Evolutionary conservation across 2,113 vertebrate genomes (phyloP).

Genomic region (Oryzias javanicus): DNA sequence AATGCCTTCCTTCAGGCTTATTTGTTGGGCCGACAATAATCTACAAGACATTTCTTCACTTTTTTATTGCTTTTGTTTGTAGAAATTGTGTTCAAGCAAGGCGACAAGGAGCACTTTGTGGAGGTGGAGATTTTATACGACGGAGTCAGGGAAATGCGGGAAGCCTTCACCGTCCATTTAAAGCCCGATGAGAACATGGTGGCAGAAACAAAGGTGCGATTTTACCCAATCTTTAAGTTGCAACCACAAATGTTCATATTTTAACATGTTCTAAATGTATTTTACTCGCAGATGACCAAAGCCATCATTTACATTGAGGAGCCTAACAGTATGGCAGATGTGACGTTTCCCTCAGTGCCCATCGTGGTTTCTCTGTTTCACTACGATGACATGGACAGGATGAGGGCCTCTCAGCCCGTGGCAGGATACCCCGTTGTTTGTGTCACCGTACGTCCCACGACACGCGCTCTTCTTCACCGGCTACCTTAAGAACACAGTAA

Average conservation of each 20-base stretch:
- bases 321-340: constrained; percentile 90
- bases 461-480: neutral
- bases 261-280: constrained; percentile 6
- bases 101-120: constrained; percentile 84
- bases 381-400: constrained; percentile 82
- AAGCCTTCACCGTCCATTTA: constrained; percentile 93
- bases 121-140: constrained; percentile 91
- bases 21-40: neutral
- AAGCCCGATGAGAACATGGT: constrained; percentile 96
- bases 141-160: constrained; percentile 89
- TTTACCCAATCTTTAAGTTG: neutral
- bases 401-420: constrained; percentile 68
- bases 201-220: constrained; percentile 88
- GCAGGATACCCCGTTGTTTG: constrained; percentile 93
- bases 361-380: constrained; percentile 86
- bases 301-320: constrained; percentile 95
- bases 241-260: constrained; percentile 4
- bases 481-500: constrained; percentile 12
- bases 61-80: constrained; percentile 15
- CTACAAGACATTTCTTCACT: constrained; percentile 47
- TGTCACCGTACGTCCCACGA: constrained; percentile 83
- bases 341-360: constrained; percentile 92
- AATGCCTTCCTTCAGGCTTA: constrained; percentile 46
- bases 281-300: constrained; percentile 80
- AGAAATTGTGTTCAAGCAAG: constrained; percentile 92